Base-by-base conservation (phyloP, 2,113 vertebrate genomes). In the Trematomus loennbergii region DNA sequence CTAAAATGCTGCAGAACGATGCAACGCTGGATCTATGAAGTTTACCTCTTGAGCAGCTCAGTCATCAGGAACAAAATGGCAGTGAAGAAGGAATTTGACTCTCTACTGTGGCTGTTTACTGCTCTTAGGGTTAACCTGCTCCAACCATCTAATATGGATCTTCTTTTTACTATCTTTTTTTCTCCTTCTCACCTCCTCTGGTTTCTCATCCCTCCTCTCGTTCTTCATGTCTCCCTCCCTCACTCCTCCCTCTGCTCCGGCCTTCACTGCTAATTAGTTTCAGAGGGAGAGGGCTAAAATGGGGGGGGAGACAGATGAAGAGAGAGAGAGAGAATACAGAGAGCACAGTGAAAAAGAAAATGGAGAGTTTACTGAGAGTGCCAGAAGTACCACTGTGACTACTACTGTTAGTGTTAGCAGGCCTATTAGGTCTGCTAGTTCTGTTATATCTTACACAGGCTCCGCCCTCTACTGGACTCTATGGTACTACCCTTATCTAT, bases 221-320 rank as follows among this genome's bases (percentile, higher is more conserved):
- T 75, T 79, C 81, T 58, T 81, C 81, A 75, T 52, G 49, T 82
- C 82, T 73, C 54, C 71, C 72, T 68, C 69, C 74, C 1, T 69
- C 0, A 36, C 74, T 85, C 94, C 94, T 95, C 95, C 94, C 75
- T 84, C 77, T 77, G 82, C 83, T 84, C 75, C 5, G 36, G 80
- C 25, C 86, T 86, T 92, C 89, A 84, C 89, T 72, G 80, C 54
- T 92, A 92, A 92, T 92, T 91, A 92, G 91, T 91, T 92, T 92
- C 91, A 84, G 87, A 92, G 91, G 91, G 91, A 92, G 89, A 79
- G 48, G 60, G 72, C 59, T 53, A 16, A 61, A 46, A 16, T 1
- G 40, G 63, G 16, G 2, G 15, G 6, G 13, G 16, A 13, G 61
- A 10, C 52, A 29, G 22, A 16, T 40, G 72, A 66, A 67, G 74